Conservation (phyloP, 2,113 vertebrate species). For the Cinclus cinclus region DNA sequence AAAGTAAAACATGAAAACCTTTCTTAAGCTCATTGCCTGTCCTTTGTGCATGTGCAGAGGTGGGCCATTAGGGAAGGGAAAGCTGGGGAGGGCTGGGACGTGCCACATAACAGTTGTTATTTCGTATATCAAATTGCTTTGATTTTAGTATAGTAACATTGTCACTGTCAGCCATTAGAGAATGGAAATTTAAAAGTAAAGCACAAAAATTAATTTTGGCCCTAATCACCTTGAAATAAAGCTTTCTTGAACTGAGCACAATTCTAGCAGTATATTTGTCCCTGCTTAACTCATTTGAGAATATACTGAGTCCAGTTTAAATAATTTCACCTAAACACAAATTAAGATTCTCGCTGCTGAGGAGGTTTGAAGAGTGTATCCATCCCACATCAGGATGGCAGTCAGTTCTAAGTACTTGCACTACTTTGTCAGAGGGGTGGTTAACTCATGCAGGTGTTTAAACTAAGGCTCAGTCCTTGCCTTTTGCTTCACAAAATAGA, state of each 20-base stretch:
- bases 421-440: not conserved
- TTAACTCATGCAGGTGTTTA: accelerated
- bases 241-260: not conserved
- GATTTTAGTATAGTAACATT: not conserved
- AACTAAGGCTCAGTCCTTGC: not conserved
- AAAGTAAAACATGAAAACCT: not conserved
- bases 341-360: not conserved
- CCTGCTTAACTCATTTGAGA: not conserved
- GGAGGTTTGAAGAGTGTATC: not conserved
- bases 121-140: not conserved
- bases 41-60: not conserved
- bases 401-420: not conserved
- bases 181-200: not conserved
- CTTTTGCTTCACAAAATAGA: not conserved
- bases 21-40: not conserved
- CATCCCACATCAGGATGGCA: not conserved
- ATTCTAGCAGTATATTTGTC: not conserved
- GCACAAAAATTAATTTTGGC: not conserved
- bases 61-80: accelerated
- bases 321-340: conserved; percentile 7
- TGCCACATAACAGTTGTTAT: not conserved
- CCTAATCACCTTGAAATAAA: not conserved
- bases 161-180: not conserved
- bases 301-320: conserved; percentile 14
- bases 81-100: not conserved